Conservation (phyloP, 2,888 invertebrate species). For the Plemyria rubiginata region DNA sequence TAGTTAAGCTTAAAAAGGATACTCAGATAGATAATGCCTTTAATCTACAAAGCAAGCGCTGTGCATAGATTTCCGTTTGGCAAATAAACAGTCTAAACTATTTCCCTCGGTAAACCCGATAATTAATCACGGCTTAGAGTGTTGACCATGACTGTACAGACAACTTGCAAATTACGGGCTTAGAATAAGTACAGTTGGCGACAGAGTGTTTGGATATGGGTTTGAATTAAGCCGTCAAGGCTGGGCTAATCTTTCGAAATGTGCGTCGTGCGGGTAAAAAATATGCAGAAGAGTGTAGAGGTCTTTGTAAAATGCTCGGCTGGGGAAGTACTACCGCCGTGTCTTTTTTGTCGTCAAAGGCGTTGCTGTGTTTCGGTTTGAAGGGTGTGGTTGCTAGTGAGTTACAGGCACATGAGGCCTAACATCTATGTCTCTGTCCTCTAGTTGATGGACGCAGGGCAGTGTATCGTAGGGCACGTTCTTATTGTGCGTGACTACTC, state of each 20-base stretch:
- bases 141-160: constrained; percentile 42
- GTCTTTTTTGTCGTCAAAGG: too few species aligned
- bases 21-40: not conserved
- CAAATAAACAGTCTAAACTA: constrained; percentile 31
- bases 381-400: too few species aligned
- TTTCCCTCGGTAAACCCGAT: constrained; percentile 38
- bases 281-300: not conserved
- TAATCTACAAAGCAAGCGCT: constrained; percentile 19
- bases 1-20: not conserved
- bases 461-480: too few species aligned
- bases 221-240: not conserved
- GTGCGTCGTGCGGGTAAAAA: not conserved
- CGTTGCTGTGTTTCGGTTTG: too few species aligned
- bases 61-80: constrained; percentile 14
- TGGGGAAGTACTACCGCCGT: too few species aligned
- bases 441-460: too few species aligned
- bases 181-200: constrained; percentile 35
- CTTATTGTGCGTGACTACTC: too few species aligned
- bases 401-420: too few species aligned
- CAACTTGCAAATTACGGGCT: constrained; percentile 45
- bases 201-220: constrained; percentile 23
- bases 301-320: too few species aligned
- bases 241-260: constrained; percentile 5
- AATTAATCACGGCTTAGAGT: constrained; percentile 46
- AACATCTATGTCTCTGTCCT: too few species aligned